Percentiles rank a stretch among this genome's conserved stretches.
Conservation (phyloP, 2,113 vertebrate genomes). For the Lamprologus lemairii region DNA sequence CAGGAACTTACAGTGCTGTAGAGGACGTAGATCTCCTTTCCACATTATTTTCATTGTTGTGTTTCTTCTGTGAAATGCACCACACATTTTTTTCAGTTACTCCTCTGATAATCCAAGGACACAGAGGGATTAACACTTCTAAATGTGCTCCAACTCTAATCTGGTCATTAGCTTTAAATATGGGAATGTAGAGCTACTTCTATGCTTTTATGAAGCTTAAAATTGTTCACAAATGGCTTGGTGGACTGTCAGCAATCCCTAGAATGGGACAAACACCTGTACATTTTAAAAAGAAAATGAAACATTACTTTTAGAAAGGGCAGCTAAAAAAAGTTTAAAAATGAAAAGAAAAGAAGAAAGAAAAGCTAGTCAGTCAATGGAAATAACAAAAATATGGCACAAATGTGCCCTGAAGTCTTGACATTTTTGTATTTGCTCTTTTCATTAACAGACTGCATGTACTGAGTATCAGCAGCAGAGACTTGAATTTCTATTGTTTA, state of each 20-base stretch:
- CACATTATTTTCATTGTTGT: not conserved
- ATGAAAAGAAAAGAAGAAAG: not conserved
- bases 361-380: not conserved
- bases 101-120: not conserved
- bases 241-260: not conserved
- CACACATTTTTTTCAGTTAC: not conserved
- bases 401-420: not conserved
- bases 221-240: not conserved
- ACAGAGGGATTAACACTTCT: not conserved
- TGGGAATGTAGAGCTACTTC: not conserved
- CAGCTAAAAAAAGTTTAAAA: not conserved
- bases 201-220: not conserved
- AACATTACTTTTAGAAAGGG: not conserved
- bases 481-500: not conserved
- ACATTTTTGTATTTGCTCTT: not conserved
- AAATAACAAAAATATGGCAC: not conserved
- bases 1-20: not conserved
- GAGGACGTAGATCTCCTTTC: not conserved
- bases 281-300: not conserved
- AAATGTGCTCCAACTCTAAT: not conserved
- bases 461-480: not conserved
- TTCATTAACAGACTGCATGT: not conserved
- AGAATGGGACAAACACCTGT: not conserved
- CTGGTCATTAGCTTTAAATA: slow-evolving; percentile 25
- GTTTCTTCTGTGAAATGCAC: not conserved